A percentile compares a stretch with the other conserved stretches of the same genome.
Evolutionary conservation across 1,140 invertebrate species (phyloP).

Genomic region (Cotesia typhae): DNA sequence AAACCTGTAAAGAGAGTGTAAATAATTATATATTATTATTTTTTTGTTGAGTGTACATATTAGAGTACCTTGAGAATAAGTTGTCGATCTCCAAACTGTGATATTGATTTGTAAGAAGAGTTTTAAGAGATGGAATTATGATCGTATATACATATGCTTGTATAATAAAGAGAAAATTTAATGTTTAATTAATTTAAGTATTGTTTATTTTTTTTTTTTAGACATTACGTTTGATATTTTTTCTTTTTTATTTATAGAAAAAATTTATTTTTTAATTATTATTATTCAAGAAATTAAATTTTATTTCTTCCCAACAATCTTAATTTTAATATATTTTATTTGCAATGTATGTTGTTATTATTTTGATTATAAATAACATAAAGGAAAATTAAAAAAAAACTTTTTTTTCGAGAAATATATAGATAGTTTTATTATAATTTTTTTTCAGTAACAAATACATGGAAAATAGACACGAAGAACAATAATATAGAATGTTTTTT

Average conservation of each 20-base stretch:
- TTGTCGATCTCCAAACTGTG: slow-evolving; percentile 66
- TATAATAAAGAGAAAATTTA: slow-evolving; percentile 26
- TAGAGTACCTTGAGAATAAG: slow-evolving; percentile 50
- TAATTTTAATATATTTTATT: too few species aligned
- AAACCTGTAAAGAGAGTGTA: slow-evolving; percentile 42
- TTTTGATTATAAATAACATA: too few species aligned
- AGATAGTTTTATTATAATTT: slow-evolving; percentile 40
- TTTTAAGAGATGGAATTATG: slow-evolving; percentile 51
- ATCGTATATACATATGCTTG: slow-evolving; percentile 16
- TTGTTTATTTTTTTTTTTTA: background rate
- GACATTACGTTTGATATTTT: background rate
- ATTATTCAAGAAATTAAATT: too few species aligned
- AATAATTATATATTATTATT: slow-evolving; percentile 50
- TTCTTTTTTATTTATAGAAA: too few species aligned
- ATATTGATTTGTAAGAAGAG: slow-evolving; percentile 64
- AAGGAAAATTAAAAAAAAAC: background rate
- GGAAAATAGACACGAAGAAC: slow-evolving; percentile 53
- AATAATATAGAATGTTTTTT: slow-evolving; percentile 45
- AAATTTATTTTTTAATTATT: too few species aligned
- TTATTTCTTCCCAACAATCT: too few species aligned
- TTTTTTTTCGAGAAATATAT: slow-evolving; percentile 55
- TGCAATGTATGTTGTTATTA: too few species aligned
- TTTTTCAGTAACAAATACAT: slow-evolving; percentile 56
- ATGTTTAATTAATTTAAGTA: background rate
- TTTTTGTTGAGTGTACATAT: slow-evolving; percentile 54